Evolutionary conservation across 2,797 vertebrate genomes (phyloP), one percentile per base, ranked within the genome.

Genomic region (Esox lucius): DNA sequence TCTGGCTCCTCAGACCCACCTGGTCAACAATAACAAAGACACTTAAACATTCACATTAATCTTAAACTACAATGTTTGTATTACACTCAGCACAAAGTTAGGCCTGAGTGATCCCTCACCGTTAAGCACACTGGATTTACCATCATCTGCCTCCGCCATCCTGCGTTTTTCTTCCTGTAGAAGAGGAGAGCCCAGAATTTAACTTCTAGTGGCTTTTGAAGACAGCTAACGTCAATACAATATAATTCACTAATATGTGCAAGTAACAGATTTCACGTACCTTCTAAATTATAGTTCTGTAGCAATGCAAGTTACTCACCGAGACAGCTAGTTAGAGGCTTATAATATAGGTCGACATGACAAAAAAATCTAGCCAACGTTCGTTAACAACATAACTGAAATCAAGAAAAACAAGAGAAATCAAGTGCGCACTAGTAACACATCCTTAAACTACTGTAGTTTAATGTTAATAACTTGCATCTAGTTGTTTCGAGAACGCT

Each of bases 101-200:
- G 17, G 62, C n/a, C 66, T 76, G 64, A 9, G n/a, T 48, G 56
- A 48, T 77, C 79, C 76, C 80, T 87, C 79, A 94, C 94, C 93
- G 62, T 92, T 91, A 31, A 85, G 75, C 62, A 74, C 83, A 16
- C 82, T 85, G 75, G 91, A 85, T 86, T 91, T 91, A 62, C 86
- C 78, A 59, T 91, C 88, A 61, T 90, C 88, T 68, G 87, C 72
- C 35, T 93, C 93, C 5, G 94, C 91, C 94, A 95, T 95, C 19
- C 75, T 85, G 83, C 79, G 59, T 76, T 71, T 72, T 77, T 77
- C 71, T 84, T 88, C 83, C 79, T 83, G 76, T 83, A 87, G 83
- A 83, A 77, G 86, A 82, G 84, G 73, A 83, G 82, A 90, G 87
- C 84, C 89, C 24, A 22, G 0, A 59, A 59, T 61, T 22, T 11